Conservation (phyloP, 2,888 invertebrate species). For the Lobophora halterata region DNA sequence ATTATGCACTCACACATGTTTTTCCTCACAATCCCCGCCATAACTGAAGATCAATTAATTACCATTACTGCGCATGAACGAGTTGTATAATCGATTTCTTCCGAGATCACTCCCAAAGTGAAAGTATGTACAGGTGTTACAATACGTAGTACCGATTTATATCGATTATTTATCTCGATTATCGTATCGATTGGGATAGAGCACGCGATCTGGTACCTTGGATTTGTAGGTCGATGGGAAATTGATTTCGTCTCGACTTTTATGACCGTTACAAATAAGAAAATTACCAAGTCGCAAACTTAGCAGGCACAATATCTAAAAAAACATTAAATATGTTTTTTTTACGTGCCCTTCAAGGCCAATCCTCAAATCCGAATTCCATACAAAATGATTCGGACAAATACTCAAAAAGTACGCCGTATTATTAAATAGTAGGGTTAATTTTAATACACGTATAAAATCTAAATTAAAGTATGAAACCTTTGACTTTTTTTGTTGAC, state of each 20-base stretch:
- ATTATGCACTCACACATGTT: slow-evolving; percentile 7
- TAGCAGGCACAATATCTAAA: too few relatives aligned
- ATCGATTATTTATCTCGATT: slow-evolving; percentile 8
- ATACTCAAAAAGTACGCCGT: too few relatives aligned
- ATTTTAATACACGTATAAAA: too few relatives aligned
- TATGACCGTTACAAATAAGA: too few relatives aligned
- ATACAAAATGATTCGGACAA: too few relatives aligned
- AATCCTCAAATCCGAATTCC: too few relatives aligned
- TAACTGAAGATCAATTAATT: slow-evolving; percentile 32
- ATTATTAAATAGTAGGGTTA: too few relatives aligned
- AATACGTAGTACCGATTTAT: slow-evolving; percentile 27
- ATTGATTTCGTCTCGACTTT: slow-evolving; percentile 1
- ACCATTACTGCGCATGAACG: slow-evolving; percentile 40
- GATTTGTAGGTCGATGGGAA: slow-evolving; percentile 12
- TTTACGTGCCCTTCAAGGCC: too few relatives aligned
- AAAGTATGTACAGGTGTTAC: slow-evolving; percentile 66
- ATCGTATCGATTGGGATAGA: slow-evolving; percentile 42
- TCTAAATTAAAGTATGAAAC: too few relatives aligned
- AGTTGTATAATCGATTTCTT: slow-evolving; percentile 65
- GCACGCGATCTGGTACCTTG: slow-evolving; percentile 57
- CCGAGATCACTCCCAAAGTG: slow-evolving; percentile 54
- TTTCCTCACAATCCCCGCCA: slow-evolving; percentile 16
- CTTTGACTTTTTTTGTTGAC: too few relatives aligned
- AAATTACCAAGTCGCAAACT: too few relatives aligned
- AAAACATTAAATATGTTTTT: too few relatives aligned